These are phyloP conservation scores for Acleris literana DNA, from an alignment of 2,888 invertebrate species.

Conservation along the genomic window DNA sequence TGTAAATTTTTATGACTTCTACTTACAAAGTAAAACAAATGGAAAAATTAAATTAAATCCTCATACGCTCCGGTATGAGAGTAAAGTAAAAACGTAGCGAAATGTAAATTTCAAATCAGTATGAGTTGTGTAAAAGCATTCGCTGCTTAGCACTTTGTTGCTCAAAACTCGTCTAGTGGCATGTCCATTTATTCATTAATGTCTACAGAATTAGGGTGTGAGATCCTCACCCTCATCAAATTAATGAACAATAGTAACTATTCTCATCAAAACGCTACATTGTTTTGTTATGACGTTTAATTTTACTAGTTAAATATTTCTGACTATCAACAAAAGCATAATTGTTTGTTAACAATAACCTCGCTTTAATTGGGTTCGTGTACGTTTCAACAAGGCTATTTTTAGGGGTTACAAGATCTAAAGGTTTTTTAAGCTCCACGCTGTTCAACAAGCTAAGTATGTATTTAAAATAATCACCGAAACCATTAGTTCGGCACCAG, in stretches of 20 bases:
- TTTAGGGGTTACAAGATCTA: no score
- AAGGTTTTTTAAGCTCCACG: not conserved
- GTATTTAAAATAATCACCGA: not conserved
- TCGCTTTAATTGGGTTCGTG: no score
- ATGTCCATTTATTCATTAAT: constrained; percentile 65
- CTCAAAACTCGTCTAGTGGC: constrained; percentile 45
- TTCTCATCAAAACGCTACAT: constrained; percentile 61
- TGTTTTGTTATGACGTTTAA: constrained; percentile 41
- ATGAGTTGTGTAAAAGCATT: constrained; percentile 23
- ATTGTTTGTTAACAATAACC: no score
- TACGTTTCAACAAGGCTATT: no score
- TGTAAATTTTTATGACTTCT: not conserved
- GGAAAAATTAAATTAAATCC: not conserved
- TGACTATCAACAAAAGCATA: not conserved
- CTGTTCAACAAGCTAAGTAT: not conserved
- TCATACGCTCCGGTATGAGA: not conserved
- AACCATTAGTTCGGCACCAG: not conserved
- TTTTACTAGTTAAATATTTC: constrained; percentile 8
- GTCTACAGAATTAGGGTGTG: constrained; percentile 55
- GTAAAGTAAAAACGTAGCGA: constrained; percentile 21
- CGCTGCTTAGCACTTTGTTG: constrained; percentile 35
- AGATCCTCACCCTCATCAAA: constrained; percentile 62
- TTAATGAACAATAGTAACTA: constrained; percentile 56
- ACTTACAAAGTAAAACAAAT: not conserved
- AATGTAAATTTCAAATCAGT: constrained; percentile 30